Percentiles rank a stretch among this genome's conserved stretches.
Evolutionary conservation across 2,888 invertebrate species (phyloP).

Genomic region (Eupelmus urozonus): DNA sequence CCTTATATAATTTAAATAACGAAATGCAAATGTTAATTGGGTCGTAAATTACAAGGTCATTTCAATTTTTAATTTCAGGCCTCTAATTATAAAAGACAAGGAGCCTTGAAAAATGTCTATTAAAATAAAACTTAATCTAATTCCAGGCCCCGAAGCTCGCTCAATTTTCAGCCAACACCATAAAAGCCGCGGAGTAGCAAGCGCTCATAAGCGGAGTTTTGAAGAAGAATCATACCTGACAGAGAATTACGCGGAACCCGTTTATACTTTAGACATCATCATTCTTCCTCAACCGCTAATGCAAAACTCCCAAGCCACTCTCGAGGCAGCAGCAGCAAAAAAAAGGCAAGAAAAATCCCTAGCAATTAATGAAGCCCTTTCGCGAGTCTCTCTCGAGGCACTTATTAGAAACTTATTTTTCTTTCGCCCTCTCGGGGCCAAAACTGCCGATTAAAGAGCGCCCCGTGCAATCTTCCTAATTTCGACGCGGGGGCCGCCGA

Average conservation of each 20-base stretch:
- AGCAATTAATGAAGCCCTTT: constrained; percentile 40
- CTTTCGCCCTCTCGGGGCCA: neutral
- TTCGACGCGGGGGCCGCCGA: constrained; percentile 7
- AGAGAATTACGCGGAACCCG: constrained; percentile 55
- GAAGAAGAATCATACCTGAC: constrained; percentile 49
- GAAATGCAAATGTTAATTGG: constrained; percentile 13
- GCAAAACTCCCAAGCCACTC: neutral
- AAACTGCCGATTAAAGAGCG: constrained; percentile 52
- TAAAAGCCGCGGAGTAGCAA: constrained; percentile 29
- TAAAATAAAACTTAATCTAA: constrained; percentile 40
- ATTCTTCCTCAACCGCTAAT: neutral
- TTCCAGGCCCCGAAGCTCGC: neutral
- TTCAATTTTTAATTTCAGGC: constrained; percentile 19
- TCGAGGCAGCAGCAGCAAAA: neutral
- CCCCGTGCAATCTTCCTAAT: constrained; percentile 54
- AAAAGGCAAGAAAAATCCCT: constrained; percentile 2
- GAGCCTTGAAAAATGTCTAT: neutral
- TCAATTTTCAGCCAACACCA: constrained; percentile 13
- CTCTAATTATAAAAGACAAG: neutral
- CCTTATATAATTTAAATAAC: neutral
- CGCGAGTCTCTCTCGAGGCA: constrained; percentile 18
- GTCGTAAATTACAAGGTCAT: constrained; percentile 3
- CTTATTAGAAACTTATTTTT: constrained; percentile 39
- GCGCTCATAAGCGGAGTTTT: constrained; percentile 39
- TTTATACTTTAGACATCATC: constrained; percentile 57